phyloP scores from a whole-genome alignment of 2,797 vertebrate genomes.

The Peromyscus eremicus region DNA sequence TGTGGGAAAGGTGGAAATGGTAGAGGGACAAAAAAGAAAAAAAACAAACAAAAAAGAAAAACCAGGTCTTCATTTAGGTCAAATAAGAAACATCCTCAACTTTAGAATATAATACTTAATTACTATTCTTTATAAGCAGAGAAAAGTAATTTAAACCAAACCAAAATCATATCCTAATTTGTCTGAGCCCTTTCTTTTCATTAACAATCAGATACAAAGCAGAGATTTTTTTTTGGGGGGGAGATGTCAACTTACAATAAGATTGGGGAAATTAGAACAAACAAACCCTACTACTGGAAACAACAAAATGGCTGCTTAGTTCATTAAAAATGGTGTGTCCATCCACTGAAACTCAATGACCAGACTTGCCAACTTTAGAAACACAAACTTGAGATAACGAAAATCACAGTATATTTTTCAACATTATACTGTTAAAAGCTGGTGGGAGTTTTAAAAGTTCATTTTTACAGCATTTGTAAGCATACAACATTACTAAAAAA shows the following conservation, averaged over 20 bases:
- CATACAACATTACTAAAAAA: slow-evolving; percentile 89
- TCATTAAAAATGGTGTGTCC: slow-evolving; percentile 93
- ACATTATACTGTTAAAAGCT: slow-evolving; percentile 92
- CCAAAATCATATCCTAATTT: slow-evolving; percentile 84
- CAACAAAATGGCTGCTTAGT: slow-evolving; percentile 91
- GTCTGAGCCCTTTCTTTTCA: slow-evolving; percentile 86
- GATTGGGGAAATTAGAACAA: slow-evolving; percentile 81
- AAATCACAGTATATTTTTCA: slow-evolving; percentile 92
- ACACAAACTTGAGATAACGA: slow-evolving; percentile 90
- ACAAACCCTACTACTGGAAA: slow-evolving; percentile 87
- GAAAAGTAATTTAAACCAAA: slow-evolving; percentile 83
- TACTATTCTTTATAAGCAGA: slow-evolving; percentile 83
- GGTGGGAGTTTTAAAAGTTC: slow-evolving; percentile 90
- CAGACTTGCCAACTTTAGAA: slow-evolving; percentile 96
- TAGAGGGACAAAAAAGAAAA: slow-evolving; percentile 70
- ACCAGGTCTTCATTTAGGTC: slow-evolving; percentile 85
- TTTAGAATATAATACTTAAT: slow-evolving; percentile 86
- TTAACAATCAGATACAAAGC: slow-evolving; percentile 86
- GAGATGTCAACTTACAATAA: slow-evolving; percentile 81
- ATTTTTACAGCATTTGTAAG: slow-evolving; percentile 89
- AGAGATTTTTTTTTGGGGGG: slow-evolving; percentile 72
- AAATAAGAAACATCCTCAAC: slow-evolving; percentile 85
- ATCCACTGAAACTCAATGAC: slow-evolving; percentile 96
- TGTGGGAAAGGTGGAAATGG: slow-evolving; percentile 67
- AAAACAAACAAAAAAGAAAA: not conserved